Evolutionary conservation across 2,113 vertebrate species (phyloP).

Genomic region (Leptosomus discolor): DNA sequence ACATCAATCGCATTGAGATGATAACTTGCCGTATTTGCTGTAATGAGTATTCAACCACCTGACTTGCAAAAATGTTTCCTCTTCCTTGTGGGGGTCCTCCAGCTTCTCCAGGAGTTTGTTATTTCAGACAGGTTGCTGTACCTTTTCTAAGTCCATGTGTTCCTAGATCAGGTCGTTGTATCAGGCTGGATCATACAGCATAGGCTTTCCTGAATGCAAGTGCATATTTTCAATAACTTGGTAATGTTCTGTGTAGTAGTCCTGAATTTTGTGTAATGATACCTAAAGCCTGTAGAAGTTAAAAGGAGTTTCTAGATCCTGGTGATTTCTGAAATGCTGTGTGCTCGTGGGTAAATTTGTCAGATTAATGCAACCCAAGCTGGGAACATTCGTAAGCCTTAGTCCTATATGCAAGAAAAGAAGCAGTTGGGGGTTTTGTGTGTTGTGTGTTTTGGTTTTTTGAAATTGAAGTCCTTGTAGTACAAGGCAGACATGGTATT

Average conservation of each 20-base stretch:
- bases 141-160: background rate
- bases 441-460: background rate
- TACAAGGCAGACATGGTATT: background rate
- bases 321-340: background rate
- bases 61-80: background rate
- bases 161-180: background rate
- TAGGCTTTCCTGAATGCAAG: background rate
- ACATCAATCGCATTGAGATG: background rate
- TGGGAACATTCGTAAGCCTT: background rate
- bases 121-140: background rate
- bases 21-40: background rate
- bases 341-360: background rate
- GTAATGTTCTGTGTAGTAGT: background rate
- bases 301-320: background rate
- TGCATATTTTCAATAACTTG: background rate
- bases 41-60: background rate
- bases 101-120: background rate
- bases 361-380: background rate
- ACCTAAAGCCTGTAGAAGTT: background rate
- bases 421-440: background rate
- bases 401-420: background rate
- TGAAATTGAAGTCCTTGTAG: background rate
- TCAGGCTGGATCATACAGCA: background rate
- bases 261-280: background rate
- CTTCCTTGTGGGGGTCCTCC: background rate